Evolutionary conservation across 2,888 invertebrate species (phyloP), one percentile per base, ranked within the genome.

Genomic region (Erebia palarica): DNA sequence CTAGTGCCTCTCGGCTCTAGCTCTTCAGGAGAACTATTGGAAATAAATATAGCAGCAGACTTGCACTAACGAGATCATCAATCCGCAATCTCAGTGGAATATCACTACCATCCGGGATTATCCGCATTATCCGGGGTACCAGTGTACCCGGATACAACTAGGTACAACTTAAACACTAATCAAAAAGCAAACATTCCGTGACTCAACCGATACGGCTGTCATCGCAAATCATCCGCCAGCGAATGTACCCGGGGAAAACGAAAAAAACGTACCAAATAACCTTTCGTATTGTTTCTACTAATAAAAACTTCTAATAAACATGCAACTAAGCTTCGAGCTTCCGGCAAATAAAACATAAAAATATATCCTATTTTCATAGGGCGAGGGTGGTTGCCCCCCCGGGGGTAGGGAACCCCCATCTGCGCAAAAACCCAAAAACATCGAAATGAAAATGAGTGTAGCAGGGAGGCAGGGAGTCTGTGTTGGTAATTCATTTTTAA

Each of bases 341-440:
- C 92, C 92, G 93, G 90, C 89, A 91, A 93, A 93, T 93, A 92
- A 93, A 93, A 93, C 92, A 93, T 93, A 93, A 93, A 93, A 93
- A 93, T 93, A 93, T 92, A 92, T 92, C 93, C 93, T 92, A 93
- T 93, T 93, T 93, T 92, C 92, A 92, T 92, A 92, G 93, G 92
- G 91, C 87, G 93, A 84, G 86, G 91, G 86, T 82, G 86, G 80
- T 1, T 77, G 73, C 58, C 77, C 73, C 76, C 78, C 77, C 70
- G 74, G 80, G 81, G 80, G 76, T 79, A 77, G 76, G 76, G 78
- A 77, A 69, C 75, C 85, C 89, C 88, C 84, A 83, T 84, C 90
- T 92, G 93, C 93, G 93, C 93, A 93, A 93, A 94, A 93, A 93
- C 93, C 92, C 93, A 90, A 94, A 94, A 94, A 94, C 93, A 93